These are phyloP conservation scores for Eciton burchellii DNA, from an alignment of 1,140 invertebrate species.

Conservation along the genomic window DNA sequence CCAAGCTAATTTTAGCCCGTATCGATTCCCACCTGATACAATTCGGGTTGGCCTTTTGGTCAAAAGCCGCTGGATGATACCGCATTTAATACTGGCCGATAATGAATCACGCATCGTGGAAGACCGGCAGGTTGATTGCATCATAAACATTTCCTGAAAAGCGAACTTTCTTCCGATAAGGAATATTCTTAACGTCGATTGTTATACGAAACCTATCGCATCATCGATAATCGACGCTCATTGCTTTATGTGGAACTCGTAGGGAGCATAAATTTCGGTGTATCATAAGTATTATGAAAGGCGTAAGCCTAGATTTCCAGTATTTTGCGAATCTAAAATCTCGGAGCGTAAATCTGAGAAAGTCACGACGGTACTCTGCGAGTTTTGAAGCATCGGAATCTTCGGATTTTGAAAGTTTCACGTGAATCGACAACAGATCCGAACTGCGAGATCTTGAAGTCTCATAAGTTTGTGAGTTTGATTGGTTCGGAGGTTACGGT, in stretches of 20 bases:
- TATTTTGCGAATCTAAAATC: not conserved
- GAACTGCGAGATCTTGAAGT: not conserved
- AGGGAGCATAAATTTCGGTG: not conserved
- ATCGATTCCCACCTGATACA: slow-evolving; percentile 64
- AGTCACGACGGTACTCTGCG: not conserved
- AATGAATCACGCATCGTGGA: slow-evolving; percentile 22
- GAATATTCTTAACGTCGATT: not conserved
- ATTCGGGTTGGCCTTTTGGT: slow-evolving; percentile 55
- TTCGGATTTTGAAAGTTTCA: slow-evolving; percentile 34
- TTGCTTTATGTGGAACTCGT: not conserved
- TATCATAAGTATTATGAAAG: not conserved
- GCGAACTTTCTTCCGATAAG: slow-evolving; percentile 14
- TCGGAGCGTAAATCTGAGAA: not conserved
- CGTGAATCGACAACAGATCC: not conserved
- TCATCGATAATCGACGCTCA: not conserved
- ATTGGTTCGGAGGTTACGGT: slow-evolving; percentile 22
- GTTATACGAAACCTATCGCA: not conserved
- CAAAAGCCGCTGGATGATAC: slow-evolving; percentile 30
- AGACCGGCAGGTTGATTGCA: slow-evolving; percentile 31
- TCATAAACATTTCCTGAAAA: slow-evolving; percentile 12
- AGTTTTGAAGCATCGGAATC: slow-evolving; percentile 10
- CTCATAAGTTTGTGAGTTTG: slow-evolving; percentile 8
- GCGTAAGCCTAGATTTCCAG: not conserved
- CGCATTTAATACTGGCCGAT: slow-evolving; percentile 40
- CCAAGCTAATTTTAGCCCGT: slow-evolving; percentile 63